Base-by-base conservation (phyloP, 2,113 vertebrate species). In the Taurulus bubalis region DNA sequence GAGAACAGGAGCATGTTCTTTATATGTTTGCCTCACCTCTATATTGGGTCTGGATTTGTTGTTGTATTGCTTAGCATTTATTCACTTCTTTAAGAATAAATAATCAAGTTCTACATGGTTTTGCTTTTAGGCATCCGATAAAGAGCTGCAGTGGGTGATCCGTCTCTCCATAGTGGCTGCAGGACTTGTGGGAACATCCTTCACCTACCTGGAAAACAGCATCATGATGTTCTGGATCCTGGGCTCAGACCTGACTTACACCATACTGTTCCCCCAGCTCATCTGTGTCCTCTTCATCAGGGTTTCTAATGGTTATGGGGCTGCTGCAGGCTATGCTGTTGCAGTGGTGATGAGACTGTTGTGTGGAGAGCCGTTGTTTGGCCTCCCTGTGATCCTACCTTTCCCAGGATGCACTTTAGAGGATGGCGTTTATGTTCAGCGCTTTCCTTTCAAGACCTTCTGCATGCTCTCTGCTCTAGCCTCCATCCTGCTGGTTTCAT, bases 241-340 rank as follows among this genome's bases (percentile, higher is more conserved):
- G 76, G 88, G 93, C 0, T 87, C 94, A 12, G 95, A 95, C 65
- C 72, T 96, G 62, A 88, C 94, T 6, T 95, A 95, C 0, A 82
- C 91, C 0, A 32, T 96, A 12, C 80, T 95, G 5, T 90, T 96
- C 45, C 93, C 95, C 2, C 95, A 95, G 75, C 89, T 95, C 32
- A 92, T 92, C 72, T 95, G 94, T 0, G 87, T 88, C 66, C 81
- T 88, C 28, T 90, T 86, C 0, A 2, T 73, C 24, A 60, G 90
- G 26, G 49, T 75, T 56, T 94, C 93, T 0, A 95, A 95, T 16
- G 77, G 83, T 6, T 96, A 95, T 0, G 92, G 95, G 16, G 95
- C 93, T 0, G 73, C 82, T 14, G 75, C 80, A 0, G 94, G 94
- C 8, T 94, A 91, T 47, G 0, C 92, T 12, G 30, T 94, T 3